Base-by-base conservation (phyloP, 2,888 invertebrate genomes). In the Eupithecia pulchellata region DNA sequence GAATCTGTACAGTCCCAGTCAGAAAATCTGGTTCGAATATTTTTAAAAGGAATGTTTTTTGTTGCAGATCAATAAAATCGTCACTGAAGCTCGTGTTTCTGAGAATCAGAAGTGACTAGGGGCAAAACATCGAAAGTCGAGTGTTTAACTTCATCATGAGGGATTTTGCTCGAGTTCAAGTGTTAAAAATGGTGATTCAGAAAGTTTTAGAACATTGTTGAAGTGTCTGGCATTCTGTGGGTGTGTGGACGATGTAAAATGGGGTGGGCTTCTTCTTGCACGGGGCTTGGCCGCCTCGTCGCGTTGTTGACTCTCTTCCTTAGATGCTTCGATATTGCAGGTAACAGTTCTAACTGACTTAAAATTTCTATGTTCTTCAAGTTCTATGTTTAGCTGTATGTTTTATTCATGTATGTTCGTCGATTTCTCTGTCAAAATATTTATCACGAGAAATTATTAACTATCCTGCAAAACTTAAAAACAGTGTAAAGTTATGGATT, bases 181-280 rank as follows among this genome's bases (percentile, higher is more conserved):
- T 42, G 55, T 57, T 65, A 61, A 61, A 61, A 61, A 61, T 34
- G 25, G 34, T 61, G 61, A 61, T 61, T 61, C 25, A 14, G 32
- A 20, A 61, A 36, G 34, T 36, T 61, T 61, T 61, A 20, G 29
- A n/a, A 34, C 30, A 47, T 36, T 39, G 36, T 52, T 25, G 55
- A 58, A 32, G 66, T 72, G 72, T 42, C 65, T 71, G 73, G 66
- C 69, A 42, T 68, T 61, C 34, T 20, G 25, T 61, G 69, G 61
- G 66, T 34, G 25, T 47, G 60, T 78, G 78, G 77, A 80, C 79
- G 79, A 82, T 84, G 82, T 83, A 89, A 87, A 86, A 93, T 93
- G 93, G 90, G 89, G 89, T 81, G 86, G 79, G 81, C 83, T 70
- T 75, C 83, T 70, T 75, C 82, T 34, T 83, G 88, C 55, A 83